These are phyloP conservation scores for Sander vitreus DNA, from an alignment of 2,113 vertebrate genomes.

Conservation along the genomic window DNA sequence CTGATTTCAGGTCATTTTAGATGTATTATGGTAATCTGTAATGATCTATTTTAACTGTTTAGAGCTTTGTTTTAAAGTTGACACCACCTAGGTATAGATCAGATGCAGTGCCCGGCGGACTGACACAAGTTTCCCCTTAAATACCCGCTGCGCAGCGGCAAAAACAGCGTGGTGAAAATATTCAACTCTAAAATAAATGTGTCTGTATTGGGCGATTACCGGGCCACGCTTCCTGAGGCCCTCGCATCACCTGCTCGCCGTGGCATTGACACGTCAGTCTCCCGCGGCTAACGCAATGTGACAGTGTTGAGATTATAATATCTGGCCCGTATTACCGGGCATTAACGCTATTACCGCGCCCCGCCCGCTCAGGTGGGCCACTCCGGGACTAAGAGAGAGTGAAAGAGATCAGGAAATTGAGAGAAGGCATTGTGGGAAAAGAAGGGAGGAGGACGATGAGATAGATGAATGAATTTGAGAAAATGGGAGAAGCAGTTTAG, in stretches of 20 bases:
- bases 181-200: constrained; percentile 80
- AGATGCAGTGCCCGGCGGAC: background rate
- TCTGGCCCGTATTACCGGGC: constrained; percentile 86
- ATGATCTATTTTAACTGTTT: background rate
- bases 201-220: constrained; percentile 83
- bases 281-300: constrained; percentile 85
- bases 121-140: constrained; percentile 25
- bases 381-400: constrained; percentile 55
- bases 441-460: constrained; percentile 50
- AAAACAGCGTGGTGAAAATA: constrained; percentile 64
- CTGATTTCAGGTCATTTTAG: background rate
- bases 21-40: background rate
- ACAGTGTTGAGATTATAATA: constrained; percentile 90
- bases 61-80: background rate
- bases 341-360: constrained; percentile 85
- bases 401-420: constrained; percentile 75
- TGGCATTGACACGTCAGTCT: constrained; percentile 89
- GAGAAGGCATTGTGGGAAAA: constrained; percentile 63
- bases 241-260: constrained; percentile 80
- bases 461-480: constrained; percentile 73
- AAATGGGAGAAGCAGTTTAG: constrained; percentile 70
- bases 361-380: constrained; percentile 82
- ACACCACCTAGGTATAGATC: background rate
- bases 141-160: constrained; percentile 16
- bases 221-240: constrained; percentile 81